phyloP scores from a whole-genome alignment of 2,888 invertebrate genomes.

The Tiliacea citrago region DNA sequence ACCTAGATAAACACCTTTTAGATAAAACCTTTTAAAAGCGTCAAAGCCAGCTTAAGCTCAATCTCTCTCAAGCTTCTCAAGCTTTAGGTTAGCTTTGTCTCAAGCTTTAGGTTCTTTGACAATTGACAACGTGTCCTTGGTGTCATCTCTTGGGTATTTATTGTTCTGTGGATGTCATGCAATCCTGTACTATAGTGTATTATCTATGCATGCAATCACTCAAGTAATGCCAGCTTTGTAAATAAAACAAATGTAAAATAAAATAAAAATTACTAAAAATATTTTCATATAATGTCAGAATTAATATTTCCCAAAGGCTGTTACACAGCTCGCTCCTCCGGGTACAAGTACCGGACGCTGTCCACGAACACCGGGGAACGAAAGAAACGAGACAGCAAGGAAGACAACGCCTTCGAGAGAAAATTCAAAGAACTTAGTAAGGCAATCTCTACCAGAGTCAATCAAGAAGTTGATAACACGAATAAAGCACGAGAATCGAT shows the following conservation, averaged over 20 bases:
- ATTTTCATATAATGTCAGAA: constrained; percentile 74
- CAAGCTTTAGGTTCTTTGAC: neutral
- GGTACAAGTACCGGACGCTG: constrained; percentile 84
- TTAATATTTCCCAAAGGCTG: constrained; percentile 80
- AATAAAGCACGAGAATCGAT: constrained; percentile 75
- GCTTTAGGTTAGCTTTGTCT: neutral
- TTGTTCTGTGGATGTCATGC: no score
- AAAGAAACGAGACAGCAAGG: constrained; percentile 68
- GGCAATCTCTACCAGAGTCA: constrained; percentile 76
- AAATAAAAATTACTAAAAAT: constrained; percentile 1
- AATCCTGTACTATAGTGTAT: no score
- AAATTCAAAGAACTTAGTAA: constrained; percentile 79
- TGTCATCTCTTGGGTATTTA: no score
- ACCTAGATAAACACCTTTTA: neutral
- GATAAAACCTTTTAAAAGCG: neutral
- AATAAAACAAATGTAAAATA: neutral
- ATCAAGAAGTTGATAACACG: constrained; percentile 73
- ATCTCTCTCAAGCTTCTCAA: neutral
- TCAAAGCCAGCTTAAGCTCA: neutral
- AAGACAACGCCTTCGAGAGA: constrained; percentile 74
- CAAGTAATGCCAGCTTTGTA: constrained; percentile 13
- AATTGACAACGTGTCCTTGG: neutral
- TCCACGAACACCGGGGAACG: constrained; percentile 83
- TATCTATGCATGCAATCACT: constrained; percentile 15
- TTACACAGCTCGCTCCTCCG: constrained; percentile 81